phyloP scores from a whole-genome alignment of 2,113 vertebrate species.

The Mesocricetus auratus region DNA sequence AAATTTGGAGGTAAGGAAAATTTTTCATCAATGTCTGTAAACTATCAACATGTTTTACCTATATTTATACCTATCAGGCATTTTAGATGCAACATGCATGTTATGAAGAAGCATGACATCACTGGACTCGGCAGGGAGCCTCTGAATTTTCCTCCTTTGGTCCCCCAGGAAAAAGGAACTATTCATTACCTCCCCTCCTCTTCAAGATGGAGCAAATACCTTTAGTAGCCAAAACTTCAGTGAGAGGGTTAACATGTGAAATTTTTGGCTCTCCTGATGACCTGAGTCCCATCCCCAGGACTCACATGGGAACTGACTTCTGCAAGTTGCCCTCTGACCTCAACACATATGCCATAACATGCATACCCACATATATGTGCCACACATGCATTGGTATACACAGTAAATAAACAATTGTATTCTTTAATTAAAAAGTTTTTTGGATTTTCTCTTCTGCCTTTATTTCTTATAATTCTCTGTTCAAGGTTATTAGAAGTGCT shows the following conservation, averaged over 20 bases:
- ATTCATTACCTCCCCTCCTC: background rate
- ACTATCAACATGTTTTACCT: background rate
- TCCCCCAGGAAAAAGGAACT: background rate
- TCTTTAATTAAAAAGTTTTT: background rate
- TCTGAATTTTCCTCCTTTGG: background rate
- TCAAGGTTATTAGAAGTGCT: background rate
- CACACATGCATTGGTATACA: background rate
- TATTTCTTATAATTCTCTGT: background rate
- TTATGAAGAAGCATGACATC: background rate
- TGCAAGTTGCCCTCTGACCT: background rate
- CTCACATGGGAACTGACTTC: background rate
- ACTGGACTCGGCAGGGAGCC: background rate
- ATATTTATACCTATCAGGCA: background rate
- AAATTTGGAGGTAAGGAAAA: background rate
- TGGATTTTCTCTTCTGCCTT: background rate
- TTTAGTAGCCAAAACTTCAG: background rate
- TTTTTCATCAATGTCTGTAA: background rate
- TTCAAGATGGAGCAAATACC: background rate
- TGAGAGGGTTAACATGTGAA: background rate
- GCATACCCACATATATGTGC: background rate
- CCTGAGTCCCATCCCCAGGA: background rate
- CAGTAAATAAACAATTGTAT: background rate
- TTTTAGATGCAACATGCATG: background rate
- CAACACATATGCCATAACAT: background rate
- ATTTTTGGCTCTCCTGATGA: background rate